A percentile compares a stretch with the other conserved stretches of the same genome.
Evolutionary conservation across 35 echinoderm and acorn worm genomes (phyloP).

Genomic region (Holothuria glaberrima): DNA sequence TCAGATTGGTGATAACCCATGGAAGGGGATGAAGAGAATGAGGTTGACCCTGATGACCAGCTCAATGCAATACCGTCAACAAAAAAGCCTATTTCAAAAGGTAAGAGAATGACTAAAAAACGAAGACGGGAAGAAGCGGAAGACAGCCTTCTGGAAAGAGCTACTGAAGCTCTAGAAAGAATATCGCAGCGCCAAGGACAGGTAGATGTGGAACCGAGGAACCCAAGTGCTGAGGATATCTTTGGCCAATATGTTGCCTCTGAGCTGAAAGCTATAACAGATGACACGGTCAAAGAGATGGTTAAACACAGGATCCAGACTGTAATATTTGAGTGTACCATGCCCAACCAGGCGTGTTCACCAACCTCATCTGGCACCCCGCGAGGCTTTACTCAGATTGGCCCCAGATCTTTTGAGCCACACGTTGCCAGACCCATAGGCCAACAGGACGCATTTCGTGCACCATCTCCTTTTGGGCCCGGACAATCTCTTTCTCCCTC

Average conservation of each 20-base stretch:
- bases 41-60: background rate
- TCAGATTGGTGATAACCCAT: background rate
- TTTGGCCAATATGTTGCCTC: slow-evolving; percentile 6
- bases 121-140: background rate
- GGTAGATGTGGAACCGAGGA: too few species aligned
- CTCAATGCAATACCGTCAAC: background rate
- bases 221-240: background rate
- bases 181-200: background rate
- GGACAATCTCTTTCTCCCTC: too few species aligned
- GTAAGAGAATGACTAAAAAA: background rate
- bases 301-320: too few species aligned
- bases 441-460: too few species aligned
- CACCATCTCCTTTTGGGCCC: too few species aligned
- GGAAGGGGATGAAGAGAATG: background rate
- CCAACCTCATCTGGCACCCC: background rate
- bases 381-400: background rate
- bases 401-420: background rate
- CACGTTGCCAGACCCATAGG: too few species aligned
- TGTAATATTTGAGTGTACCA: too few species aligned
- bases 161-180: background rate
- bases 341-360: too few species aligned
- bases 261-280: too few species aligned
- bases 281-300: too few species aligned
- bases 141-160: background rate
- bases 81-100: background rate